These are phyloP conservation scores for Myopa testacea DNA, from an alignment of 2,888 invertebrate genomes.

Conservation along the genomic window DNA sequence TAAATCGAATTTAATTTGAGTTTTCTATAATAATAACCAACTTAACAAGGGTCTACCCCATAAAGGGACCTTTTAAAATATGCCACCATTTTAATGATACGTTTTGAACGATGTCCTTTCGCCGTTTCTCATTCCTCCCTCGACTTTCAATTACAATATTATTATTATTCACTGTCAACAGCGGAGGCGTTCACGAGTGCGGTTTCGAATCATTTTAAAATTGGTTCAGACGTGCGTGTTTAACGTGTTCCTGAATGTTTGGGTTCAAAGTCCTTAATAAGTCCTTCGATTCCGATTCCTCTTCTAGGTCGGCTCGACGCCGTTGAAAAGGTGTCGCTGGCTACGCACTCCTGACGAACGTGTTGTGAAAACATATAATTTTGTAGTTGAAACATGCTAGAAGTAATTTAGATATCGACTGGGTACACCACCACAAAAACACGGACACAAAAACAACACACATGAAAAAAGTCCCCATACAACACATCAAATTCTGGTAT, in stretches of 20 bases:
- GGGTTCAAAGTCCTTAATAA: neutral
- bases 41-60: too few species aligned
- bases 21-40: too few species aligned
- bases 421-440: neutral
- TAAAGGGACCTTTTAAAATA: too few species aligned
- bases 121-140: too few species aligned
- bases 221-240: conserved; percentile 1
- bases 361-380: neutral
- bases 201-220: neutral
- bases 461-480: neutral
- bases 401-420: neutral
- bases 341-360: conserved; percentile 10
- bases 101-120: too few species aligned
- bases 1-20: too few species aligned
- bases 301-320: too few species aligned
- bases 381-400: neutral
- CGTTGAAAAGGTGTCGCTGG: neutral
- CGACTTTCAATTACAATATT: neutral
- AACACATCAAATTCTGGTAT: neutral
- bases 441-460: neutral
- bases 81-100: too few species aligned
- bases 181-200: neutral
- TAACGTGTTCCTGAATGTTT: neutral
- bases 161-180: neutral
- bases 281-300: neutral